phyloP scores from a whole-genome alignment of 1,140 invertebrate species.

The Cydia strobilella region DNA sequence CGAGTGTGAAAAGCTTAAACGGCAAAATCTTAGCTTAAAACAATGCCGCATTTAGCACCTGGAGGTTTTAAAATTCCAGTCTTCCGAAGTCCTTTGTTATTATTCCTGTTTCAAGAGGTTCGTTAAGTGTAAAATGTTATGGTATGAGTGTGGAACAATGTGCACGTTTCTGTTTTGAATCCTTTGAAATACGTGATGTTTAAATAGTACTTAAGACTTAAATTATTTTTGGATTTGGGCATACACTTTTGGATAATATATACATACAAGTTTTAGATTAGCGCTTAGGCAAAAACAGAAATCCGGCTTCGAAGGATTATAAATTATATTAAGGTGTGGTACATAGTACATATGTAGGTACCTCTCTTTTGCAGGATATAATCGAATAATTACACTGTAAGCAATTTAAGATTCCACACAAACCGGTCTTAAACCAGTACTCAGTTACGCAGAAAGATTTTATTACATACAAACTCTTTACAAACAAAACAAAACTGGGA shows the following conservation, averaged over 20 bases:
- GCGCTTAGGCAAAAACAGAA: no score
- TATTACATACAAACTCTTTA: conserved; percentile 4
- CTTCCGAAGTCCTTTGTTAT: not conserved
- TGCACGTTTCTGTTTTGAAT: conserved; percentile 2
- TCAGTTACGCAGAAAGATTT: conserved; percentile 10
- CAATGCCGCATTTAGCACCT: conserved; percentile 26
- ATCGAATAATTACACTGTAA: not conserved
- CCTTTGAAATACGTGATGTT: conserved; percentile 4
- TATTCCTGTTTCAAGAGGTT: conserved; percentile 1
- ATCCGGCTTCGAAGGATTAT: no score
- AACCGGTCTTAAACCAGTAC: conserved; percentile 23
- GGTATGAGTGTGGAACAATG: not conserved
- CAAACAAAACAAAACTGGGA: conserved; percentile 25
- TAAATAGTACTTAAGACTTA: not conserved
- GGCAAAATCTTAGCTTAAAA: conserved; percentile 12
- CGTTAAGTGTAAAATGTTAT: not conserved
- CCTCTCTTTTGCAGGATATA: not conserved
- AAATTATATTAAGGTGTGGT: no score
- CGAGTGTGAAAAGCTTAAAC: conserved; percentile 8
- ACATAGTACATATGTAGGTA: no score
- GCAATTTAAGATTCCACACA: not conserved
- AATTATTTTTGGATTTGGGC: not conserved
- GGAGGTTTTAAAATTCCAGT: conserved; percentile 21
- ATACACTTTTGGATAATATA: no score
- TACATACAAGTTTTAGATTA: no score